These are phyloP conservation scores for Dione juno DNA, from an alignment of 2,888 invertebrate genomes.

Conservation along the genomic window DNA sequence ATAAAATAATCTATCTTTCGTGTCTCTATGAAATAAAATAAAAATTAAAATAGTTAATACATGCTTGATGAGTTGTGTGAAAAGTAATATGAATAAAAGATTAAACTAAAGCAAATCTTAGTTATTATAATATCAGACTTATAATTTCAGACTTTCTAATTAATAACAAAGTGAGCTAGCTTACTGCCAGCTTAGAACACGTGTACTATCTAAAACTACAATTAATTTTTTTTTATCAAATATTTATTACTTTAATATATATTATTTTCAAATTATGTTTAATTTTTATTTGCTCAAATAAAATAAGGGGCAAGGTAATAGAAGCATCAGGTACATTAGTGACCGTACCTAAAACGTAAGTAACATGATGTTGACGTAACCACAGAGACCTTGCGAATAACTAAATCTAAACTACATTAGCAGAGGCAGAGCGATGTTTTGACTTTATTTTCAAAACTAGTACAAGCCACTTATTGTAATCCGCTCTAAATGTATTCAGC, in stretches of 20 bases:
- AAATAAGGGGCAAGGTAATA: slow-evolving; percentile 23
- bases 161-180: background rate
- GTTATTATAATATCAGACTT: background rate
- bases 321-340: slow-evolving; percentile 29
- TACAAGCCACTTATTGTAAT: slow-evolving; percentile 53
- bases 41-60: background rate
- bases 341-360: slow-evolving; percentile 46
- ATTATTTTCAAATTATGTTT: no score
- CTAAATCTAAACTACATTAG: slow-evolving; percentile 73
- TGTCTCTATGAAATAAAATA: background rate
- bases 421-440: slow-evolving; percentile 64
- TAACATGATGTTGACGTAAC: slow-evolving; percentile 55
- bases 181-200: background rate
- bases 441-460: slow-evolving; percentile 62
- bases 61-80: background rate
- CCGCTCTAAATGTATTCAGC: slow-evolving; percentile 60
- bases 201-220: no score
- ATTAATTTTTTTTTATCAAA: no score
- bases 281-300: background rate
- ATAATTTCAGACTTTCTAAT: background rate
- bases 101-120: background rate
- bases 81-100: background rate
- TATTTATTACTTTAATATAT: no score
- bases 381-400: slow-evolving; percentile 57
- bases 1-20: background rate